Evolutionary conservation across 2,113 vertebrate genomes (phyloP).

Genomic region (Pungitius pungitius): DNA sequence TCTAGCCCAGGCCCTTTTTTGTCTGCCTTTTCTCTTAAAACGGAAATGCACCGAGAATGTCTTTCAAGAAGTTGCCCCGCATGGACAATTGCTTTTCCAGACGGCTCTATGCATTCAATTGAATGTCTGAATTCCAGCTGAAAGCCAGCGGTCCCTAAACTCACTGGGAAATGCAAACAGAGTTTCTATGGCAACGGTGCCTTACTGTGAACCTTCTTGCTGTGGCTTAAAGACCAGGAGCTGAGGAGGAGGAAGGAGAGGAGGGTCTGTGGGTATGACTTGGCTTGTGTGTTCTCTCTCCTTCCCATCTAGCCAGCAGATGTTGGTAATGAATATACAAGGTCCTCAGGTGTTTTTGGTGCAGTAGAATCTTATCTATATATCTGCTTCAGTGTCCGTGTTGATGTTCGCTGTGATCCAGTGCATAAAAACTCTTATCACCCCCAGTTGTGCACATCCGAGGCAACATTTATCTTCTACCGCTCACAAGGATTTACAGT

Average conservation of each 20-base stretch:
- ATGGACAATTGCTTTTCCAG: constrained; percentile 72
- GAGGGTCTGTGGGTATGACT: constrained; percentile 32
- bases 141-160: constrained; percentile 72
- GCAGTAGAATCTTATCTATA: constrained; percentile 5
- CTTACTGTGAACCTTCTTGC: constrained; percentile 69
- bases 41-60: constrained; percentile 71
- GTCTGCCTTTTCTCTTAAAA: constrained; percentile 62
- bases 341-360: constrained; percentile 18
- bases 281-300: constrained; percentile 17
- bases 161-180: constrained; percentile 85
- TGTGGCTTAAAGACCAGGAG: constrained; percentile 50
- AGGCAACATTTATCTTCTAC: background rate
- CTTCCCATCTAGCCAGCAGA: constrained; percentile 16
- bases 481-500: background rate
- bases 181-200: constrained; percentile 79
- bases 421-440: background rate
- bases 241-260: constrained; percentile 23
- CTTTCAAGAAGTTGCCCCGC: constrained; percentile 67
- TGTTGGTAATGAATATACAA: constrained; percentile 8
- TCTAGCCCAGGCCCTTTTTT: constrained; percentile 37
- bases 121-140: constrained; percentile 78
- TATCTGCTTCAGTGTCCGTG: constrained; percentile 7
- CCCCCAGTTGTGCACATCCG: background rate
- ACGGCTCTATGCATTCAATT: constrained; percentile 63
- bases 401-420: background rate